phyloP scores from a whole-genome alignment of 1,140 invertebrate species.

The Zaprionus ornatus region DNA sequence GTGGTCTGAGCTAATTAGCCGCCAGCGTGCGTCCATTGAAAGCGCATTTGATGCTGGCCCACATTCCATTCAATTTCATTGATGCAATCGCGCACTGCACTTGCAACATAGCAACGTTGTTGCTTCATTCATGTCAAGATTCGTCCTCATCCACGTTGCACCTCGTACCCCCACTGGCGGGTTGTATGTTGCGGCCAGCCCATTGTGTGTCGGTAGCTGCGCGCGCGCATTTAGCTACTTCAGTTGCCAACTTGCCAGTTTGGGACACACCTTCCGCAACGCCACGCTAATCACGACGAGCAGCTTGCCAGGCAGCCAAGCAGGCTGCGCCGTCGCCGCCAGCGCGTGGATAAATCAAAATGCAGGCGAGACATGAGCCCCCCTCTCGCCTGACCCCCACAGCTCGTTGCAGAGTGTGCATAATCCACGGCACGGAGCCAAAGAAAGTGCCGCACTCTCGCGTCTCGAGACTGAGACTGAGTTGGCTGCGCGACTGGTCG shows the following conservation, averaged over 20 bases:
- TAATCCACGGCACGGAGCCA: slow-evolving; percentile 60
- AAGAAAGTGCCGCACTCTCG: slow-evolving; percentile 68
- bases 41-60: slow-evolving; percentile 66
- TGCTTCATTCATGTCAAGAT: slow-evolving; percentile 61
- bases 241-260: slow-evolving; percentile 74
- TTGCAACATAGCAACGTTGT: slow-evolving; percentile 7
- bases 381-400: slow-evolving; percentile 11
- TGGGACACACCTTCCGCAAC: slow-evolving; percentile 77
- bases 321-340: not conserved
- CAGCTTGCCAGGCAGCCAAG: slow-evolving; percentile 25
- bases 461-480: slow-evolving; percentile 33
- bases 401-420: slow-evolving; percentile 50
- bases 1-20: slow-evolving; percentile 72
- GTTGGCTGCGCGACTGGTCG: slow-evolving; percentile 12
- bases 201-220: slow-evolving; percentile 45
- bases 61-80: slow-evolving; percentile 74
- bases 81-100: slow-evolving; percentile 56
- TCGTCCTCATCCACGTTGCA: slow-evolving; percentile 1
- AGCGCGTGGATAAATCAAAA: slow-evolving; percentile 82
- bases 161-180: not conserved
- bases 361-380: slow-evolving; percentile 63
- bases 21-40: slow-evolving; percentile 56
- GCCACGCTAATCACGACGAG: slow-evolving; percentile 78
- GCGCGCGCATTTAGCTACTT: slow-evolving; percentile 70
- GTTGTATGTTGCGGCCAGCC: slow-evolving; percentile 1